phyloP scores from a whole-genome alignment of 1,140 invertebrate genomes.

The Neomicropteryx cornuta region DNA sequence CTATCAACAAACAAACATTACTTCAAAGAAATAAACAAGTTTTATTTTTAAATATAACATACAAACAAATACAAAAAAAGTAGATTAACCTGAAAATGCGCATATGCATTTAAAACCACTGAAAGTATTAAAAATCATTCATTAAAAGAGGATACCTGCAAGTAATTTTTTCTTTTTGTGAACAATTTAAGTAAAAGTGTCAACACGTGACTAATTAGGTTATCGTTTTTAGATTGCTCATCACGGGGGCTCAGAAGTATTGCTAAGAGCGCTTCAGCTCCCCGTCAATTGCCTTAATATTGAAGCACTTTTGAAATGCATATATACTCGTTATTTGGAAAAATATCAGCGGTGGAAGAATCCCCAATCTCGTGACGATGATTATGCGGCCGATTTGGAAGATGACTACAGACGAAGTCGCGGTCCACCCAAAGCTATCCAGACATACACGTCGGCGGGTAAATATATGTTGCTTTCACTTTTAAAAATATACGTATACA shows the following conservation, averaged over 20 bases:
- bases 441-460: neutral
- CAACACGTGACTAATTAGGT: neutral
- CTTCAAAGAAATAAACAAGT: no score
- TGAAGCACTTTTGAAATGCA: conserved; percentile 74
- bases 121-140: neutral
- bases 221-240: conserved; percentile 61
- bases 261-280: conserved; percentile 65
- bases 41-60: no score
- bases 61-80: no score
- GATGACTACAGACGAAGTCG: neutral
- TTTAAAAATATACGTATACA: neutral
- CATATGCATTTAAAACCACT: neutral
- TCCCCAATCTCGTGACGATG: neutral
- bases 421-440: no score
- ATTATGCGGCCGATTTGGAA: conserved; percentile 4
- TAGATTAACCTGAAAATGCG: no score
- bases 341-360: conserved; percentile 21
- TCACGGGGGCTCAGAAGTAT: conserved; percentile 72
- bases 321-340: conserved; percentile 73
- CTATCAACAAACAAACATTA: no score
- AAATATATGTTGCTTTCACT: neutral
- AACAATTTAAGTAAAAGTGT: neutral
- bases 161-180: neutral
- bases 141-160: neutral
- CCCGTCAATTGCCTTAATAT: conserved; percentile 77